Evolutionary conservation across 2,113 vertebrate genomes (phyloP), one percentile per base, ranked within the genome.

Genomic region (Oenanthe oenanthe): DNA sequence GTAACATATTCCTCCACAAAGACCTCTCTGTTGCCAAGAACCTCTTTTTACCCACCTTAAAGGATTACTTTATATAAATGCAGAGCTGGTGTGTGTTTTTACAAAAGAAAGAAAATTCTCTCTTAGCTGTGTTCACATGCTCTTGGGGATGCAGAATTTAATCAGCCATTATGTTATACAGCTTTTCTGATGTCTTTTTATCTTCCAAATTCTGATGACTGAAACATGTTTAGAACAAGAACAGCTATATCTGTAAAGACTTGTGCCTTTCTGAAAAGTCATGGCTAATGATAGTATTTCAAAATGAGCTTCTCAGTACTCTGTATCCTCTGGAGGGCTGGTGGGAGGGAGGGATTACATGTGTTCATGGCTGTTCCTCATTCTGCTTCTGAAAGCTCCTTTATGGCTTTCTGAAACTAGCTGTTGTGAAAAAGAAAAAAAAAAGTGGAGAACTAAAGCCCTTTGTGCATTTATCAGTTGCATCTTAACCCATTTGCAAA

Each of bases 231-330:
- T 94, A 90, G 90, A 90, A 73, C 54, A 93, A 88, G 78, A 82
- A 84, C 28, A 77, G n/a, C 75, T 95, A 92, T 71, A 90, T 77
- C 29, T 85, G 67, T 80, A 58, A 84, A 75, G 75, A 67, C 45
- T 76, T 92, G 47, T 76, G 56, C 63, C 71, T 90, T 88, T 92
- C 53, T 51, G 50, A 94, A 96, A 96, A 96, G 51, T 89, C 81
- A 85, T 60, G 26, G 62, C 79, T 93, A 95, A 97, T 83, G 72
- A 88, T 13, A 93, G 67, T 48, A 88, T 85, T 91, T 94, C 40
- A 13, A 93, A 92, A 78, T 45, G 26, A 93, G 74, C 34, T 90
- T 66, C 50, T 73, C 0, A 0, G 50, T 83, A 57, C 48, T 88
- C 68, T 91, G 31, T 53, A 94, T 66, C 51, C 56, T 93, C 40